phyloP scores from a whole-genome alignment of 2,888 invertebrate genomes.

The Hyppa rectilinea region DNA sequence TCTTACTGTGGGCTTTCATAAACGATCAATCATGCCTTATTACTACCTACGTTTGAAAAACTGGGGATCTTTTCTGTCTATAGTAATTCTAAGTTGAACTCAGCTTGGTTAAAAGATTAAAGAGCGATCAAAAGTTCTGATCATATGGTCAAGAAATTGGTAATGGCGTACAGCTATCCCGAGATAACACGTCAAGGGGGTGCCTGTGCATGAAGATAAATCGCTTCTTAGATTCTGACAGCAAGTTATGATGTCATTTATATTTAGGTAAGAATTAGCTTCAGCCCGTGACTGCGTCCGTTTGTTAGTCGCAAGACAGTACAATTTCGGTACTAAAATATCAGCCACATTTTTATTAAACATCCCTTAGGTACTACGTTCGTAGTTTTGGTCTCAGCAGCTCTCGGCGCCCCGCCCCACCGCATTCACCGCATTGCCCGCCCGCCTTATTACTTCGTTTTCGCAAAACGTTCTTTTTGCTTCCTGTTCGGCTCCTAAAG shows the following conservation, averaged over 20 bases:
- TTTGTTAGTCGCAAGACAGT: too few species aligned
- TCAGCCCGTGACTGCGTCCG: too few species aligned
- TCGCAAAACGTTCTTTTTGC: too few species aligned
- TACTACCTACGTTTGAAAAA: background rate
- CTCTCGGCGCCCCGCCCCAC: too few species aligned
- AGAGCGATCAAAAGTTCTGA: background rate
- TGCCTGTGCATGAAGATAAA: background rate
- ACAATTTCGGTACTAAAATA: too few species aligned
- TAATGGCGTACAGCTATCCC: background rate
- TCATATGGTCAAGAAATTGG: background rate
- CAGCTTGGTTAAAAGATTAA: background rate
- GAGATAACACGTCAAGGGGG: slow-evolving; percentile 11
- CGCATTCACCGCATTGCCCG: too few species aligned
- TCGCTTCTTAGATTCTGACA: slow-evolving; percentile 2
- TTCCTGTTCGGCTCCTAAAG: too few species aligned
- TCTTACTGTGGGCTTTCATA: background rate
- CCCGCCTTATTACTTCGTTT: too few species aligned
- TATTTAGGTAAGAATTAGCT: too few species aligned
- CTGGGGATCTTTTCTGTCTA: background rate
- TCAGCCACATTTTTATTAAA: too few species aligned
- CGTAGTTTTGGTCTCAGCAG: too few species aligned
- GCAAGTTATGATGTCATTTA: slow-evolving; percentile 13
- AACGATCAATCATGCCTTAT: background rate
- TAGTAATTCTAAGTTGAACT: background rate
- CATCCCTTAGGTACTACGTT: too few species aligned